Evolutionary conservation across 2,113 vertebrate genomes (phyloP).

Genomic region (Megatriorchis doriae): DNA sequence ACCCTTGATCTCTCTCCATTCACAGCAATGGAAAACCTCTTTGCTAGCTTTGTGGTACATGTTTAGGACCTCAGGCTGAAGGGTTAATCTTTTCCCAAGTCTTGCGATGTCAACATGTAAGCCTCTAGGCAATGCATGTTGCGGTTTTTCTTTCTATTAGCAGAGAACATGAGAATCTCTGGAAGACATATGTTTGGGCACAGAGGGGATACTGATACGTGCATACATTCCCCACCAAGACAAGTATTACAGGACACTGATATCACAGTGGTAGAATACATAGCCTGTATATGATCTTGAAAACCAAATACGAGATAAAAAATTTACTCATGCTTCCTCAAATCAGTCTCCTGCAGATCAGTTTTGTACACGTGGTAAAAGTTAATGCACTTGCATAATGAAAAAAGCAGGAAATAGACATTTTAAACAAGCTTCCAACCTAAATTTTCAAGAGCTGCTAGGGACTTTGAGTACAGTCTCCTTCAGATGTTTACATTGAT

Average conservation of each 20-base stretch:
- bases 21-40: background rate
- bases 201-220: background rate
- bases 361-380: background rate
- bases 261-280: background rate
- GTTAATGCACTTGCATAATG: background rate
- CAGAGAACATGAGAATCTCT: background rate
- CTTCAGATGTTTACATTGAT: background rate
- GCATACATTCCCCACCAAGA: background rate
- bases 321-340: background rate
- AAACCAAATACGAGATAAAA: background rate
- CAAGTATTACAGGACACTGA: rapidly evolving
- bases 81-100: background rate
- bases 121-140: background rate
- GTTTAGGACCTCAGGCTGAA: background rate
- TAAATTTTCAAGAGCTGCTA: background rate
- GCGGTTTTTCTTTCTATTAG: background rate
- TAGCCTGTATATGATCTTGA: background rate
- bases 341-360: background rate
- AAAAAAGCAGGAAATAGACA: background rate
- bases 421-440: background rate
- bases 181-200: background rate
- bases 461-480: background rate
- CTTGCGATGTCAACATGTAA: background rate
- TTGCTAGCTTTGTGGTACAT: background rate
- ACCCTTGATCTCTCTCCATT: background rate